Evolutionary conservation across 1,140 invertebrate genomes (phyloP).

Genomic region (Calliopsis andreniformis): DNA sequence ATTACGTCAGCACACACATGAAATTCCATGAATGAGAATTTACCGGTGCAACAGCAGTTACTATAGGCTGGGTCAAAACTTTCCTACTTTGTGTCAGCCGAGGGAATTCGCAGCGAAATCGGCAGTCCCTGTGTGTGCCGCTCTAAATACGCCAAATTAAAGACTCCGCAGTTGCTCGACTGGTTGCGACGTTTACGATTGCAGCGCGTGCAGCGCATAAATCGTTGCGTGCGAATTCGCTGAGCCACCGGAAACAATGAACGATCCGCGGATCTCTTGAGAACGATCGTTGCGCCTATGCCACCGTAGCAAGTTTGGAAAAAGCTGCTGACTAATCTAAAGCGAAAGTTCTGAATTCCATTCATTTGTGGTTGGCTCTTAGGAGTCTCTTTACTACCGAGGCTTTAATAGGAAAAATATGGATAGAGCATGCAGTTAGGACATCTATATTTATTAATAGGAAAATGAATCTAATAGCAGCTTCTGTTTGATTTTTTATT

Average conservation of each 20-base stretch:
- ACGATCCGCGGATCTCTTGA: background rate
- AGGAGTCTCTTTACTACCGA: no score
- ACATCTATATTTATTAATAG: no score
- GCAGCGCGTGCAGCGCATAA: background rate
- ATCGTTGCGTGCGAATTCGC: slow-evolving; percentile 18
- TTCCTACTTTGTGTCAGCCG: slow-evolving; percentile 12
- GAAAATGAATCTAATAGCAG: no score
- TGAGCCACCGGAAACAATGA: background rate
- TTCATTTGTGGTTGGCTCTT: no score
- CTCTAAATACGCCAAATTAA: slow-evolving; percentile 31
- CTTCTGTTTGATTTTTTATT: no score
- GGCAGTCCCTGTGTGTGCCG: background rate
- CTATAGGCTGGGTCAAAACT: slow-evolving; percentile 33
- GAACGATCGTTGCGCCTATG: slow-evolving; percentile 12
- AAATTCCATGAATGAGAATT: no score
- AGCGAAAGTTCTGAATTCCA: slow-evolving; percentile 17
- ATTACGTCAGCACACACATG: no score
- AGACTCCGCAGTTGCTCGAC: background rate
- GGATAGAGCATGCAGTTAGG: no score
- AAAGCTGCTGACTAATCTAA: slow-evolving; percentile 28
- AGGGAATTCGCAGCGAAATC: slow-evolving; percentile 15
- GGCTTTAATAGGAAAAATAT: no score
- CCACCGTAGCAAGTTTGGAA: slow-evolving; percentile 27
- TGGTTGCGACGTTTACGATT: background rate
- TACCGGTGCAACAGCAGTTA: no score